A percentile compares a stretch with the other conserved stretches of the same genome.
Conservation (phyloP, 2,113 vertebrate genomes). For the Halcyon malimbica region DNA sequence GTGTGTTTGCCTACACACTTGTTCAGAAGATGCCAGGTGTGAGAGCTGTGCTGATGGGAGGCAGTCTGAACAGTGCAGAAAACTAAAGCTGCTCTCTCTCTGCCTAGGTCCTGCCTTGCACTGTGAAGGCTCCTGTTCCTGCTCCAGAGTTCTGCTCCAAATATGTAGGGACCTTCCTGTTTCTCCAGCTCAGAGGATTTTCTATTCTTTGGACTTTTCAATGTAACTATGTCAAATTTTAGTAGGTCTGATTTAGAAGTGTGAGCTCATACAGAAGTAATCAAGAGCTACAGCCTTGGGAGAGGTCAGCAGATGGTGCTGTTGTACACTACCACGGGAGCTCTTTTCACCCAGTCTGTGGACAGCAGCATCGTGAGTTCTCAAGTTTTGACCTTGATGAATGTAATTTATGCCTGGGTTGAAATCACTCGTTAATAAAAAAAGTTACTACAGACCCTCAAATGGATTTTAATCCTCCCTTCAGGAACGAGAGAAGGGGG, state of each 20-base stretch:
- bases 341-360: not conserved
- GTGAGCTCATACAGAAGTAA: not conserved
- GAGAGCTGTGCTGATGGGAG: not conserved
- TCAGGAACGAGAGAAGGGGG: not conserved
- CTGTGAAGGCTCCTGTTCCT: accelerated
- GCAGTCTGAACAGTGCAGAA: not conserved
- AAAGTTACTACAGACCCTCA: not conserved
- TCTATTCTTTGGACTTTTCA: not conserved
- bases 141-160: not conserved
- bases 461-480: not conserved
- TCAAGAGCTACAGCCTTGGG: not conserved
- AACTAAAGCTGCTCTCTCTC: not conserved
- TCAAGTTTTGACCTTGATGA: not conserved
- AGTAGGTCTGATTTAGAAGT: not conserved
- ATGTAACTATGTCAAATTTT: not conserved
- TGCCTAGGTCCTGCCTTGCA: not conserved
- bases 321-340: not conserved
- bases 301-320: constrained; percentile 15
- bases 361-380: not conserved
- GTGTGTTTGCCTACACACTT: not conserved
- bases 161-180: not conserved
- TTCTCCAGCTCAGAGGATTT: not conserved
- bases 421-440: not conserved
- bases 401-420: not conserved
- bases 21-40: not conserved